Evolutionary conservation across 2,797 vertebrate species (phyloP).

Genomic region (Spinibarbus caldwelli): DNA sequence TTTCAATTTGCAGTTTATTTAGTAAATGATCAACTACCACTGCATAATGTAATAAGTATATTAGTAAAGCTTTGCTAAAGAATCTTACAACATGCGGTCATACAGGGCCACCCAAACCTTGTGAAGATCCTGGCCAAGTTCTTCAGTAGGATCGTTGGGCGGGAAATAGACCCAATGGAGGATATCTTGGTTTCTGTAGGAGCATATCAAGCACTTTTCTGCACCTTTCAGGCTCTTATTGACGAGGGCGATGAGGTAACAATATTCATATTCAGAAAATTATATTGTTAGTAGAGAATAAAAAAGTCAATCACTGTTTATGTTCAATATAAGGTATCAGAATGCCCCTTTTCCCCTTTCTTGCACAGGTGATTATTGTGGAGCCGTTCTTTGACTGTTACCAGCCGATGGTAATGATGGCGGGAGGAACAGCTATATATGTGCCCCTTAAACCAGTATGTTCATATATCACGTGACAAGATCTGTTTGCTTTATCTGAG

Average conservation of each 20-base stretch:
- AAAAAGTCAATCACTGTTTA: too few relatives aligned
- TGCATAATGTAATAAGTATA: background rate
- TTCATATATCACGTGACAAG: background rate
- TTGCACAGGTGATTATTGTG: slow-evolving; percentile 89
- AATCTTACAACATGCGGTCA: background rate
- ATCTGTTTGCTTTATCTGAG: background rate
- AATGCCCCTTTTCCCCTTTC: slow-evolving; percentile 7
- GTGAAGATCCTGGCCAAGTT: slow-evolving; percentile 87
- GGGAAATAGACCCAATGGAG: slow-evolving; percentile 82
- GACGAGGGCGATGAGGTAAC: slow-evolving; percentile 92
- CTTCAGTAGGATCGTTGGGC: slow-evolving; percentile 83
- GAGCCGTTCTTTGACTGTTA: slow-evolving; percentile 98
- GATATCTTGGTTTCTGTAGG: slow-evolving; percentile 93
- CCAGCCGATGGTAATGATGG: slow-evolving; percentile 91
- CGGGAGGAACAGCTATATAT: slow-evolving; percentile 86
- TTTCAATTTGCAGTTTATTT: background rate
- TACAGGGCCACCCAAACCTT: slow-evolving; percentile 88
- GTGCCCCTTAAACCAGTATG: slow-evolving; percentile 83
- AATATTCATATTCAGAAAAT: background rate
- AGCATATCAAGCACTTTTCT: slow-evolving; percentile 91
- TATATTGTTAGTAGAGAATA: background rate
- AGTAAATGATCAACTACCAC: background rate
- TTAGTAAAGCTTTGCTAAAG: background rate
- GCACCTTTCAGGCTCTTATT: slow-evolving; percentile 89
- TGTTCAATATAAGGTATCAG: background rate